These are phyloP conservation scores for Ptychochromis oligacanthus DNA, from an alignment of 2,113 vertebrate species.

Conservation along the genomic window DNA sequence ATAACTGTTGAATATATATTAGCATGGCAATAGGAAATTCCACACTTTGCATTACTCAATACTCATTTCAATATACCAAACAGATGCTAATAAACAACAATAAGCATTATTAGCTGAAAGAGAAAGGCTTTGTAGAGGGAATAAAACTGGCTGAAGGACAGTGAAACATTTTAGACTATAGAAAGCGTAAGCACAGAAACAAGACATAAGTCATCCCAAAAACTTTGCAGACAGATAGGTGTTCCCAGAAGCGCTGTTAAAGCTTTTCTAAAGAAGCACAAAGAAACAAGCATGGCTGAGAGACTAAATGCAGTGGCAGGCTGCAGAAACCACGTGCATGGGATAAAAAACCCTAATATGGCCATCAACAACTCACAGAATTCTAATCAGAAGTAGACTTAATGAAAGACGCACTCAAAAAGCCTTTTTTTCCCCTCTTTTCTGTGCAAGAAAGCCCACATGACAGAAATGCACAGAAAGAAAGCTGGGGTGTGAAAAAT, in stretches of 20 bases:
- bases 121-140: neutral
- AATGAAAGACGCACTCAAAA: neutral
- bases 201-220: neutral
- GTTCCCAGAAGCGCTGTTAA: neutral
- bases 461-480: neutral
- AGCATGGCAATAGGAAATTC: neutral
- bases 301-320: neutral
- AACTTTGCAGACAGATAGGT: neutral
- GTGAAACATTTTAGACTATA: neutral
- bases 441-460: neutral
- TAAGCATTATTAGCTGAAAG: neutral
- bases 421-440: neutral
- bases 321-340: neutral
- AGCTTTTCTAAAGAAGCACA: slow-evolving; percentile 8
- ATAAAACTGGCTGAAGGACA: neutral
- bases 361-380: neutral
- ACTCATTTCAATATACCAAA: neutral
- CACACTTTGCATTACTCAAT: neutral
- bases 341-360: neutral
- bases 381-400: neutral
- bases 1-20: neutral
- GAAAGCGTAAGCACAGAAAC: neutral
- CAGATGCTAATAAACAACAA: neutral
- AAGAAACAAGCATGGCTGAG: neutral
- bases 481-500: neutral